Conservation (phyloP, 1,140 invertebrate species). For the Propsilocerus akamusi region DNA sequence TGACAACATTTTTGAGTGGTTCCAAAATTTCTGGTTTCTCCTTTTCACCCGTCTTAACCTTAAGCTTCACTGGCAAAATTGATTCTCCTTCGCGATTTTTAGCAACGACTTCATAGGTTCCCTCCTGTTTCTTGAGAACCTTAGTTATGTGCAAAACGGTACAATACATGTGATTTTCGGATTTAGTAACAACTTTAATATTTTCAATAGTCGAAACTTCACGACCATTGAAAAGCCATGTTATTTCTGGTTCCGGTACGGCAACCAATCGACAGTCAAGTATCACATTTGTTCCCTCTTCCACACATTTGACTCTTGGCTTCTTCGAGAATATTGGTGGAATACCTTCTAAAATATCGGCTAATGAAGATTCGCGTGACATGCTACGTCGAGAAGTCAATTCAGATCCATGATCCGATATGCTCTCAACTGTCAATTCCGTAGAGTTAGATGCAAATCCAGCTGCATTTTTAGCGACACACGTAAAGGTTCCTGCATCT, state of each 20-base stretch:
- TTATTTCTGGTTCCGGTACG: slow-evolving; percentile 75
- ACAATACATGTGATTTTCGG: slow-evolving; percentile 79
- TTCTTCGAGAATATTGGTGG: slow-evolving; percentile 82
- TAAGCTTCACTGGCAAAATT: slow-evolving; percentile 57
- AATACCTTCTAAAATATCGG: slow-evolving; percentile 80
- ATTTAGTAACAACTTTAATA: slow-evolving; percentile 52
- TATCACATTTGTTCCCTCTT: slow-evolving; percentile 59
- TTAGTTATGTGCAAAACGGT: slow-evolving; percentile 62
- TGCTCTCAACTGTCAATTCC: slow-evolving; percentile 69
- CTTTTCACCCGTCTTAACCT: slow-evolving; percentile 55
- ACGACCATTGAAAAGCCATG: slow-evolving; percentile 60
- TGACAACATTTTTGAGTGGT: slow-evolving; percentile 48
- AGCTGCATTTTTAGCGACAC: slow-evolving; percentile 85
- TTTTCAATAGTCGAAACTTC: slow-evolving; percentile 42
- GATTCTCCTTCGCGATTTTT: slow-evolving; percentile 82
- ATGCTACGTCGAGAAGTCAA: slow-evolving; percentile 64
- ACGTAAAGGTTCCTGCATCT: slow-evolving; percentile 91
- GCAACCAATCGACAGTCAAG: slow-evolving; percentile 72
- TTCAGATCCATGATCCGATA: slow-evolving; percentile 78
- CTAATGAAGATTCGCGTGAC: slow-evolving; percentile 74
- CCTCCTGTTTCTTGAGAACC: slow-evolving; percentile 62
- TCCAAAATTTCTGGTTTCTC: slow-evolving; percentile 67
- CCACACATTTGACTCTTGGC: slow-evolving; percentile 63
- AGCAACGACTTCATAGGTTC: slow-evolving; percentile 70
- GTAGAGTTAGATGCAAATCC: slow-evolving; percentile 86